Evolutionary conservation across 2,797 vertebrate species (phyloP).

Genomic region (Aplochiton taeniatus): DNA sequence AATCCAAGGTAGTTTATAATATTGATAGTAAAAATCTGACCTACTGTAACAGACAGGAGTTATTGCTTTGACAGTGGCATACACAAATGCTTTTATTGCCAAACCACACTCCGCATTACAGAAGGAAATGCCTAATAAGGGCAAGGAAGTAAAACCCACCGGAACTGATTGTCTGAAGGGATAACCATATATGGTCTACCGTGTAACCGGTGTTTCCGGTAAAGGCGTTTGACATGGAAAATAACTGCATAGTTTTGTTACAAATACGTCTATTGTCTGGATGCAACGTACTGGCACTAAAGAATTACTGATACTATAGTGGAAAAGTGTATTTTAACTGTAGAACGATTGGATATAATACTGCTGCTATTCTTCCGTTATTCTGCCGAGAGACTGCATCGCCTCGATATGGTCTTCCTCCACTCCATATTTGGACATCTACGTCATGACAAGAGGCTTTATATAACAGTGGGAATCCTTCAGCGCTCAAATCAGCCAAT

Average conservation of each 20-base stretch:
- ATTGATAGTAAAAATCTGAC: no score
- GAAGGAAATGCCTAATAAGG: constrained; percentile 81
- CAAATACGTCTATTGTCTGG: no score
- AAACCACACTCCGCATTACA: constrained; percentile 33
- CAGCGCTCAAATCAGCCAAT: constrained; percentile 42
- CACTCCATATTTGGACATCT: constrained; percentile 87
- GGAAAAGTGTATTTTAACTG: no score
- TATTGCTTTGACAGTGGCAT: constrained; percentile 5
- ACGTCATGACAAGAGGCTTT: constrained; percentile 86
- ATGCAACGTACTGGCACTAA: neutral
- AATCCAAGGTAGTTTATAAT: no score
- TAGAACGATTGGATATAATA: no score
- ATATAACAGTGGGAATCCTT: constrained; percentile 75
- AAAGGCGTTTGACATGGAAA: constrained; percentile 21
- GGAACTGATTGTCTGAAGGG: constrained; percentile 77
- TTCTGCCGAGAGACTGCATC: constrained; percentile 58
- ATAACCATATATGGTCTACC: constrained; percentile 70
- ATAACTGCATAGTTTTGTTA: no score
- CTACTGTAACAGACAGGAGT: constrained; percentile 18
- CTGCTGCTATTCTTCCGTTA: neutral
- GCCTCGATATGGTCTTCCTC: constrained; percentile 94
- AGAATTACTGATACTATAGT: neutral
- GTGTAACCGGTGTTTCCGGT: constrained; percentile 73
- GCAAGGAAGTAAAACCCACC: constrained; percentile 75
- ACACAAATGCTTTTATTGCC: constrained; percentile 16